phyloP scores from a whole-genome alignment of 2,888 invertebrate genomes.

The Ferrisia virgata region DNA sequence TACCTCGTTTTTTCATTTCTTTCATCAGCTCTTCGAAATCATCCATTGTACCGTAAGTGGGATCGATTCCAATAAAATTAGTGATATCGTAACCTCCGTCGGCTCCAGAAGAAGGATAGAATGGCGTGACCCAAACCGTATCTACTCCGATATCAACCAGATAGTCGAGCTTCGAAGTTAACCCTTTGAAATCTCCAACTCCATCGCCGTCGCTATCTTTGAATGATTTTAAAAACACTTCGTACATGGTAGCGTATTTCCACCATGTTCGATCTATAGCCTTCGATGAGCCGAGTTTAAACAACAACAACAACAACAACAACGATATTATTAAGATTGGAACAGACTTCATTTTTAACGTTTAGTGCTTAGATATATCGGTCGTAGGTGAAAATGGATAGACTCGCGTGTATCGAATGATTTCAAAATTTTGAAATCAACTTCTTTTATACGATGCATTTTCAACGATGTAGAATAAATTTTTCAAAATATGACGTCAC shows the following conservation, averaged over 20 bases:
- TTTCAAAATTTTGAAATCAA: background rate
- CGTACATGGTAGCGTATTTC: background rate
- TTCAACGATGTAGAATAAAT: too few relatives aligned
- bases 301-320: too few relatives aligned
- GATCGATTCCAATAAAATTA: background rate
- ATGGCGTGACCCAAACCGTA: background rate
- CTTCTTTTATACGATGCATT: background rate
- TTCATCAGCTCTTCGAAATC: background rate
- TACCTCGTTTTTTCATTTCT: background rate
- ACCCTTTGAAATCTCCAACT: background rate
- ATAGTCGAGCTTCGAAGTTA: background rate
- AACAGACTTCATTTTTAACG: background rate
- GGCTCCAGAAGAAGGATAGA: background rate
- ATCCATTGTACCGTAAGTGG: background rate
- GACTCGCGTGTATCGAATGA: too few relatives aligned
- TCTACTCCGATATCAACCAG: background rate
- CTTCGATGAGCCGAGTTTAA: background rate
- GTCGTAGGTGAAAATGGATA: too few relatives aligned
- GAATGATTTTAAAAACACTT: background rate
- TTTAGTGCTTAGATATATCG: background rate
- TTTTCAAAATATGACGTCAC: too few relatives aligned
- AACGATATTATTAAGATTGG: background rate
- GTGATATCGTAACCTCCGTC: background rate
- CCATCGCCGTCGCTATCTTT: background rate
- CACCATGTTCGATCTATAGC: background rate